A percentile compares a stretch with the other conserved stretches of the same genome.
Evolutionary conservation across 2,888 invertebrate species (phyloP).

Genomic region (Brassicogethes aeneus): DNA sequence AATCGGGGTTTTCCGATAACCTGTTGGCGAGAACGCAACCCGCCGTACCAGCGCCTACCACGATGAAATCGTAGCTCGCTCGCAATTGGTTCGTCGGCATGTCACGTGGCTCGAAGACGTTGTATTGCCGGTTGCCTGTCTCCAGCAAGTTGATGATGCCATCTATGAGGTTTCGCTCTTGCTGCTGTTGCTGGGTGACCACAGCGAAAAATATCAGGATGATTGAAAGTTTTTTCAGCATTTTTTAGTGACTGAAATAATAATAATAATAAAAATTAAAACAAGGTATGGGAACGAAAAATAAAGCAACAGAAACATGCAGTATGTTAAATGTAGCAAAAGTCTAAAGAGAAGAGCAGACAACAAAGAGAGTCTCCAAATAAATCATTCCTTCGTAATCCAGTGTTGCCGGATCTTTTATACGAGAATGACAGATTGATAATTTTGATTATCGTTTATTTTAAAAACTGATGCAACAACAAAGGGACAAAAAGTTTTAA

Average conservation of each 20-base stretch:
- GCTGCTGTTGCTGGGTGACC: conserved; percentile 12
- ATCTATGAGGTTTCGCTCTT: conserved; percentile 31
- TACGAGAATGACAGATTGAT: too few species aligned
- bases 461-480: too few species aligned
- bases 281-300: too few species aligned
- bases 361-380: background rate
- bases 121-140: conserved; percentile 45
- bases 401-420: too few species aligned
- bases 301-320: too few species aligned
- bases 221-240: too few species aligned
- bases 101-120: conserved; percentile 48
- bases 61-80: conserved; percentile 64
- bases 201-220: background rate
- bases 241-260: too few species aligned
- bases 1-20: conserved; percentile 58
- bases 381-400: too few species aligned
- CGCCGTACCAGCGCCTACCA: conserved; percentile 74
- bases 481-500: too few species aligned
- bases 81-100: conserved; percentile 41
- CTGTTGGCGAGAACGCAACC: conserved; percentile 69
- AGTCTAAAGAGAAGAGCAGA: too few species aligned
- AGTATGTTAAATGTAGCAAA: too few species aligned
- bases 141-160: conserved; percentile 46
- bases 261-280: conserved; percentile 1
- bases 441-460: too few species aligned